These are phyloP conservation scores for Ceratina calcarata DNA, from an alignment of 1,140 invertebrate species.

Conservation along the genomic window DNA sequence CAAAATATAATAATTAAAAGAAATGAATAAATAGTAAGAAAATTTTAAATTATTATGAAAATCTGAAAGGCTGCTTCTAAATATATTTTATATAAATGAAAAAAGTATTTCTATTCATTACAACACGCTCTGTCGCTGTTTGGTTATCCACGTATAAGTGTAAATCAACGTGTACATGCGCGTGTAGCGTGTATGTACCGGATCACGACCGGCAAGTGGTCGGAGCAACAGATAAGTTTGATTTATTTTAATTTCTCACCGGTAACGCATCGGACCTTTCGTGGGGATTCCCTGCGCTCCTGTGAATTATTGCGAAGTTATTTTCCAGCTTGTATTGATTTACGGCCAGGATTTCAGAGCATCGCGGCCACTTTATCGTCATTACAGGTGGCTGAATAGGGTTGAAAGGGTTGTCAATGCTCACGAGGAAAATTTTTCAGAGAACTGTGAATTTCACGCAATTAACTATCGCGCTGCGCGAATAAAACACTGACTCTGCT, in stretches of 20 bases:
- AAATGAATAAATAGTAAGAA: too few species aligned
- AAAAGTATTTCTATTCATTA: conserved; percentile 58
- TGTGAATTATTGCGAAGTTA: conserved; percentile 72
- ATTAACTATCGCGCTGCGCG: not conserved
- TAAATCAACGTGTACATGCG: not conserved
- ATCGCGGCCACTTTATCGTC: conserved; percentile 70
- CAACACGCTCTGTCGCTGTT: conserved; percentile 48
- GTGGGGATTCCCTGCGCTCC: conserved; percentile 52
- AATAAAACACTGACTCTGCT: not conserved
- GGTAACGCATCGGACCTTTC: conserved; percentile 57
- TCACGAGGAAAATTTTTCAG: conserved; percentile 12
- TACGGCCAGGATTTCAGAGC: conserved; percentile 69
- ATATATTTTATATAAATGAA: conserved; percentile 51
- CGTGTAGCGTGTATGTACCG: conserved; percentile 43
- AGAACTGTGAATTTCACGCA: not conserved
- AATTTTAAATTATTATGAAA: not conserved
- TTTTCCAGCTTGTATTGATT: conserved; percentile 75
- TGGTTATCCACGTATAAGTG: conserved; percentile 33
- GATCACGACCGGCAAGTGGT: conserved; percentile 68
- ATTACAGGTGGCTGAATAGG: conserved; percentile 71
- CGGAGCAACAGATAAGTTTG: conserved; percentile 75
- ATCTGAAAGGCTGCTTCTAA: not conserved
- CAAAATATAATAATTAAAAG: too few species aligned
- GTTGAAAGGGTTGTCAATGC: conserved; percentile 57
- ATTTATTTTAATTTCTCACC: conserved; percentile 77